Conservation (phyloP, 2,888 invertebrate species). For the Cepaea hortensis region DNA sequence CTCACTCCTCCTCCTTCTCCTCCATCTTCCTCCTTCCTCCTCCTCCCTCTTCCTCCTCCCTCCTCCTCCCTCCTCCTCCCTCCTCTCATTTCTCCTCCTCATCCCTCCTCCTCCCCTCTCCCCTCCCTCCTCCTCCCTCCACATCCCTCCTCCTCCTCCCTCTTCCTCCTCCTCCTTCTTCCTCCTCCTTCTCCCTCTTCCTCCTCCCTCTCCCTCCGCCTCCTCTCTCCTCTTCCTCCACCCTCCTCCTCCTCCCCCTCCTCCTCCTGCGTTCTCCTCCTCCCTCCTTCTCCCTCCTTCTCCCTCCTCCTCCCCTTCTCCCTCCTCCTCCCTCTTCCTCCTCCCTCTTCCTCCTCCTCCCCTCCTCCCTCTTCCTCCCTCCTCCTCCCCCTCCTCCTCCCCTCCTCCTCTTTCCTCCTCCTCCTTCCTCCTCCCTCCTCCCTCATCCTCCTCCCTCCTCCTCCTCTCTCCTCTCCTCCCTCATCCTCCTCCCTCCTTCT, state of each 20-base stretch:
- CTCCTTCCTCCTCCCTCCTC: too few relatives aligned
- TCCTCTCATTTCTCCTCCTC: too few relatives aligned
- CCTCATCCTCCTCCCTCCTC: too few relatives aligned
- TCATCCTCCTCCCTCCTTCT: too few relatives aligned
- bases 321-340: background rate
- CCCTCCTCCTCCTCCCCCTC: too few relatives aligned
- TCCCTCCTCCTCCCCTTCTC: background rate
- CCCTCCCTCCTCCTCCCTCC: background rate
- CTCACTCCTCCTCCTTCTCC: too few relatives aligned
- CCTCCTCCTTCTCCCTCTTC: background rate
- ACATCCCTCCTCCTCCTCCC: too few relatives aligned
- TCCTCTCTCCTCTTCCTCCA: too few relatives aligned
- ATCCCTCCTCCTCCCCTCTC: background rate
- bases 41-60: background rate
- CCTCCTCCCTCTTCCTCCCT: background rate
- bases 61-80: background rate
- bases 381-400: background rate
- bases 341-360: background rate
- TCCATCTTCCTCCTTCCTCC: background rate
- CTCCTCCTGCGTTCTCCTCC: background rate
- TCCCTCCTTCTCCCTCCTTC: background rate
- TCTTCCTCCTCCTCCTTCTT: background rate
- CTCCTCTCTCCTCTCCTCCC: too few relatives aligned
- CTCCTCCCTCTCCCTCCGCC: too few relatives aligned
- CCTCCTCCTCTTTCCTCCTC: too few relatives aligned